These are phyloP conservation scores for Rhadina sibilatrix DNA, from an alignment of 2,113 vertebrate genomes.

Conservation along the genomic window DNA sequence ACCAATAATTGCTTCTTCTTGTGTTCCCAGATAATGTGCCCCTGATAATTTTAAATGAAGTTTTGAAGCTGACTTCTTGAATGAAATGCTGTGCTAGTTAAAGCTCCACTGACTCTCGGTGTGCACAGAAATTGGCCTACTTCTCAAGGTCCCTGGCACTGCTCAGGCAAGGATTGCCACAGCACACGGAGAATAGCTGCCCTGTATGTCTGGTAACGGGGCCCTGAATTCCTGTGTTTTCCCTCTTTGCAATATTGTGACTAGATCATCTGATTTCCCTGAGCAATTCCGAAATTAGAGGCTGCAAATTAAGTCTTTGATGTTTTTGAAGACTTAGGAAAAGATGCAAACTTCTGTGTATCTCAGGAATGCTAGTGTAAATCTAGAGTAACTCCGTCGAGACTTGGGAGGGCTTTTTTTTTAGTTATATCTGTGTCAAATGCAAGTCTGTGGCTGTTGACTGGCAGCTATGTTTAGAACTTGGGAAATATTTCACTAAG, in stretches of 20 bases:
- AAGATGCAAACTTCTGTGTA: neutral
- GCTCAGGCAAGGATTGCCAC: neutral
- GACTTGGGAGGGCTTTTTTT: neutral
- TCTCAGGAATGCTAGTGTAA: neutral
- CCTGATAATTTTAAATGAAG: constrained; percentile 82
- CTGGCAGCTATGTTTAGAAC: constrained; percentile 14
- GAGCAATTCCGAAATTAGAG: constrained; percentile 26
- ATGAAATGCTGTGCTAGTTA: constrained; percentile 69
- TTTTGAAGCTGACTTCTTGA: constrained; percentile 72
- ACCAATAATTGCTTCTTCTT: constrained; percentile 82
- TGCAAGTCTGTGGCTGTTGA: neutral
- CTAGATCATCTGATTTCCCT: neutral
- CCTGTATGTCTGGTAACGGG: neutral
- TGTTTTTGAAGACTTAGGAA: neutral
- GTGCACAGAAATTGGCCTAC: constrained; percentile 64
- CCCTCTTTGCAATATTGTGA: neutral
- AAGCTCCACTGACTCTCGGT: constrained; percentile 31
- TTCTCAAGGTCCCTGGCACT: constrained; percentile 51
- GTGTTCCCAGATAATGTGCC: constrained; percentile 80
- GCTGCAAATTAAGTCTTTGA: constrained; percentile 15
- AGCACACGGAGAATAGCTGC: neutral
- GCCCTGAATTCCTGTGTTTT: neutral
- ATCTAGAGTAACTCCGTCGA: neutral
- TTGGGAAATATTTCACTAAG: constrained; percentile 2
- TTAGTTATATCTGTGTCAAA: constrained; percentile 20